Evolutionary conservation across 2,888 invertebrate genomes (phyloP), one percentile per base, ranked within the genome.

Genomic region (Rhogogaster chlorosoma): DNA sequence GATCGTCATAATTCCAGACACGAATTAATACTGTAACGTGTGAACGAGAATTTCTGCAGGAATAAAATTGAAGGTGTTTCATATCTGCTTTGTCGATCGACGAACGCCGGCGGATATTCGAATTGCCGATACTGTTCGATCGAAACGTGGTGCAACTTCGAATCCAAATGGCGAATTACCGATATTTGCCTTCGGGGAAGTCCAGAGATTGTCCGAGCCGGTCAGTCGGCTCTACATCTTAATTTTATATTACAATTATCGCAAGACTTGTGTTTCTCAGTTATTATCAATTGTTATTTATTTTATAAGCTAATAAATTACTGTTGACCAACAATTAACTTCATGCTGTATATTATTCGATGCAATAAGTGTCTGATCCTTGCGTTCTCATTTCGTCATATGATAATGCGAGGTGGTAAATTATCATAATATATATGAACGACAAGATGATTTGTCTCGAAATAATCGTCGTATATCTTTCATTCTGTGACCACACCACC

Each of bases 301-400:
- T 73, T 73, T 42, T 73, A 73, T 42, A 73, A 73, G 42, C 26
- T 42, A 73, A 73, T 73, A 73, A 73, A 73, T 42, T 73, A 42
- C 22, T 42, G 18, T 18, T 32, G 5, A 73, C 71, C 71, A 73
- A 42, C 32, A 61, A 67, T 67, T 18, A 22, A 10, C 22, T 73
- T n/a, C 26, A n/a, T 71, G n/a, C n/a, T 42, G 71, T 22, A 70
- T 22, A 10, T 67, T 18, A 32, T 67, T 32, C 26, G 18, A 18
- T 5, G 29, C 22, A 29, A 42, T n/a, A 7, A 73, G 38, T 71
- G 9, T 42, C 22, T 73, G 22, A 22, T 26, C 38, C n/a, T 38
- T 22, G 26, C 1, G 42, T 73, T 9, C 38, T 22, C 1, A 73
- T 38, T 42, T 12, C 29, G n/a, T 42, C 38, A 42, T n/a, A n/a